Conservation (phyloP, 1,140 invertebrate genomes). For the Branchinecta lindahli region DNA sequence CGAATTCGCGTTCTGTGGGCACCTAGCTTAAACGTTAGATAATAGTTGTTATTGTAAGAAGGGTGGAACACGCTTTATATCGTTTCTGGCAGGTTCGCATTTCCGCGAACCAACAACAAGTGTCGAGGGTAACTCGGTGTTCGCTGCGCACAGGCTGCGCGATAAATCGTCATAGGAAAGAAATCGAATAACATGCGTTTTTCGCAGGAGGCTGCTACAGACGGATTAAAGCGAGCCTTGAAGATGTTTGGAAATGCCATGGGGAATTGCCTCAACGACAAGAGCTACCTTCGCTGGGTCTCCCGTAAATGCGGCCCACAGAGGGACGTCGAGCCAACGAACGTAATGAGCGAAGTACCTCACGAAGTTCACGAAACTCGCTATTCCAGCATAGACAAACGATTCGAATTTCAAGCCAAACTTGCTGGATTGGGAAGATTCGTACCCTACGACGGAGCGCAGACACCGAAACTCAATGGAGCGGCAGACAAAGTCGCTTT, state of each 20-base stretch:
- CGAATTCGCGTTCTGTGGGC: too few relatives aligned
- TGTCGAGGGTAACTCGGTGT: too few relatives aligned
- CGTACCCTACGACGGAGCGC: background rate
- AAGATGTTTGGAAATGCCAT: slow-evolving; percentile 37
- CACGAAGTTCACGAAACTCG: slow-evolving; percentile 13
- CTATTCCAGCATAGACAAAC: slow-evolving; percentile 11
- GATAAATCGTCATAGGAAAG: too few relatives aligned
- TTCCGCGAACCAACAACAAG: too few relatives aligned
- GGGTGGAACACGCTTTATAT: too few relatives aligned
- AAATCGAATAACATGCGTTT: too few relatives aligned
- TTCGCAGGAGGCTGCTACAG: slow-evolving; percentile 34
- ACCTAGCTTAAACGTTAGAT: too few relatives aligned
- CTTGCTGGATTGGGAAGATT: background rate
- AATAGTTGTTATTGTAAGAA: too few relatives aligned
- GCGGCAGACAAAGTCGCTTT: background rate
- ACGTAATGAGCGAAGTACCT: background rate
- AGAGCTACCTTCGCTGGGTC: slow-evolving; percentile 30
- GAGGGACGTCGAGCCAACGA: background rate
- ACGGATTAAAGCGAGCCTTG: slow-evolving; percentile 35
- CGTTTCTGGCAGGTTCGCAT: too few relatives aligned
- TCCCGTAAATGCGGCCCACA: background rate
- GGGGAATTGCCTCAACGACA: slow-evolving; percentile 36
- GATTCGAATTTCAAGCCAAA: slow-evolving; percentile 14
- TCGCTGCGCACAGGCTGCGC: too few relatives aligned
- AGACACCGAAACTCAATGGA: background rate